Conservation (phyloP, 2,888 invertebrate genomes). For the Cataglyphis cursor region DNA sequence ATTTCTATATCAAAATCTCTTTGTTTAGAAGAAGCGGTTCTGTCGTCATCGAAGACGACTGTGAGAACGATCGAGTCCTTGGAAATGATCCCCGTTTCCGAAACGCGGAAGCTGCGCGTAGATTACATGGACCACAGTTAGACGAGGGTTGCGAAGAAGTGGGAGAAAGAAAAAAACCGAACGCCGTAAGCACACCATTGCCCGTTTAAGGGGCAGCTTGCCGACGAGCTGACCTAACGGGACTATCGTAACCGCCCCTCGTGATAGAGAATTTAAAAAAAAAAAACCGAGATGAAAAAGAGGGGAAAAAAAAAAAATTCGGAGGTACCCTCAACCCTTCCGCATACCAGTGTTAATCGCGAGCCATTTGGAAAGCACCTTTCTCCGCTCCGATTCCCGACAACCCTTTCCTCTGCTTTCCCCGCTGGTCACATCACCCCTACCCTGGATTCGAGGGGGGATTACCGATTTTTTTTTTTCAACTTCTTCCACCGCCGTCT, state of each 20-base stretch:
- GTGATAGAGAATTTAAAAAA: constrained; percentile 69
- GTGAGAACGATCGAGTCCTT: constrained; percentile 72
- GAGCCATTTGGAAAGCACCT: constrained; percentile 78
- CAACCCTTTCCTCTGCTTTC: constrained; percentile 63
- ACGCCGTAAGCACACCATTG: constrained; percentile 65
- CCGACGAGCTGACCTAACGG: constrained; percentile 79
- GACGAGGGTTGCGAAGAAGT: constrained; percentile 70
- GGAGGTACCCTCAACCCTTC: constrained; percentile 78
- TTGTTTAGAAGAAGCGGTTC: constrained; percentile 46
- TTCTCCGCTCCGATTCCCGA: constrained; percentile 62
- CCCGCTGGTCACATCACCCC: constrained; percentile 22
- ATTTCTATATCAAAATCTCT: constrained; percentile 10
- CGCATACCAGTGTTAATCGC: constrained; percentile 74
- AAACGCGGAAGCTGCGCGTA: constrained; percentile 80
- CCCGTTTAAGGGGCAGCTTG: constrained; percentile 74
- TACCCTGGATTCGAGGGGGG: constrained; percentile 20
- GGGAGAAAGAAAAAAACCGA: constrained; percentile 45
- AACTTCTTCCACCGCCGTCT: constrained; percentile 17
- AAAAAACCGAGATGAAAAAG: constrained; percentile 66
- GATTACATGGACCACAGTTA: constrained; percentile 78
- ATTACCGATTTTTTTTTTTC: constrained; percentile 41
- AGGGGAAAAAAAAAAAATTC: constrained; percentile 52
- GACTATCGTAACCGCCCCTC: constrained; percentile 75
- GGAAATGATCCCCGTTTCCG: constrained; percentile 67
- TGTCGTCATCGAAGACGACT: constrained; percentile 61